Evolutionary conservation across 1,140 invertebrate genomes (phyloP), one percentile per base, ranked within the genome.

Genomic region (Bombus confusus): DNA sequence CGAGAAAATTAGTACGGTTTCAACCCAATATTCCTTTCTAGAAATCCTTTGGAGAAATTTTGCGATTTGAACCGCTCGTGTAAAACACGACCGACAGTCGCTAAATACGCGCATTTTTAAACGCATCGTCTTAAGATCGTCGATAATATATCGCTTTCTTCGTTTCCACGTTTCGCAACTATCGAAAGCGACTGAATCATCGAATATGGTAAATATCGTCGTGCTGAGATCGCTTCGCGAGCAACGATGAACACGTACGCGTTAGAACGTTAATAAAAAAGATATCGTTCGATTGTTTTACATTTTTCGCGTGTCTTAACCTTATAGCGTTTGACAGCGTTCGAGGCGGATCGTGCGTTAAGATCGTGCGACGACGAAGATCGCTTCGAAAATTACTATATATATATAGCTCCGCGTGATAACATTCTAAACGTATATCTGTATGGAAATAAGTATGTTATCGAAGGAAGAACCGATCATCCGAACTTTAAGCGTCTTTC

Each of bases 21-120:
- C 18, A 47, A n/a, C n/a, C n/a, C n/a, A n/a, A n/a, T n/a, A n/a
- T n/a, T n/a, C n/a, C n/a, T n/a, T n/a, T n/a, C n/a, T n/a, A n/a
- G n/a, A n/a, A n/a, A n/a, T 37, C 1, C 9, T 64, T 62, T 64
- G 25, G 6, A 5, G 8, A 39, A 82, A 64, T 82, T 82, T 82
- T 82, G 80, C 74, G 80, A 82, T 82, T 82, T 82, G 80, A 82
- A 82, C 39, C 71, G 69, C 47, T 59, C 80, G 37, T n/a, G 62
- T 31, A 18, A 41, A 31, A 5, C 28, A 62, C 28, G 57, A 22
- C 37, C 37, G 39, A 64, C 9, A 25, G 25, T 39, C 62, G 39
- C 9, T 13, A 34, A 43, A 43, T 37, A 15, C 22, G 9, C 18
- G 25, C 39, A 41, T 22, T 22, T 4, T 18, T 6, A 39, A 31